A percentile compares a stretch with the other conserved stretches of the same genome.
These are phyloP conservation scores for Ara ararauna DNA, from an alignment of 2,797 vertebrate species.

Conservation along the genomic window DNA sequence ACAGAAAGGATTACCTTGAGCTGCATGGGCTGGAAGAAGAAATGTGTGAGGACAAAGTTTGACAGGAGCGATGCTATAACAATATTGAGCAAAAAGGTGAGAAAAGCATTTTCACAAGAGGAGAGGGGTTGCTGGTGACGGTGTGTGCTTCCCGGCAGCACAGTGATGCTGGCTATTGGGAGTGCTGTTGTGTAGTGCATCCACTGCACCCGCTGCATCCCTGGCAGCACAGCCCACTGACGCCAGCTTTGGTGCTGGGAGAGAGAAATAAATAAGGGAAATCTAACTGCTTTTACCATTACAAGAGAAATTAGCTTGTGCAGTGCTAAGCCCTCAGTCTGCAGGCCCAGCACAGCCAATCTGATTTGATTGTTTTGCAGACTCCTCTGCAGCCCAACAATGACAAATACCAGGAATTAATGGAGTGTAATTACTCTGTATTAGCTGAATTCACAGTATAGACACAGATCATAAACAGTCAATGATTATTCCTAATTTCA, in stretches of 20 bases:
- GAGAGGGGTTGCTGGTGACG: rapidly evolving
- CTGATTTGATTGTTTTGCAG: slow-evolving; percentile 44
- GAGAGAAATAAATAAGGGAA: not conserved
- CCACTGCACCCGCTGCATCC: not conserved
- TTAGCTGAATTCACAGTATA: slow-evolving; percentile 58
- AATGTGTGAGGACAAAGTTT: not conserved
- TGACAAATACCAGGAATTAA: slow-evolving; percentile 55
- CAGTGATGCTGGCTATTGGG: not conserved
- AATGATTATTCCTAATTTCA: slow-evolving; percentile 65
- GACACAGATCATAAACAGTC: slow-evolving; percentile 60
- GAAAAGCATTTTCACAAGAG: no score
- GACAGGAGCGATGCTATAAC: not conserved
- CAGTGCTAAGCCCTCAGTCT: not conserved
- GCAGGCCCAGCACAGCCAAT: slow-evolving; percentile 17
- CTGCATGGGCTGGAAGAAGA: not conserved
- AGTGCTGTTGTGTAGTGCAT: slow-evolving; percentile 71
- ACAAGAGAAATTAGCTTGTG: not conserved
- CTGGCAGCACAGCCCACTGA: not conserved
- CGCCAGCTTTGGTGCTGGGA: not conserved
- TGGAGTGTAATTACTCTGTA: slow-evolving; percentile 39
- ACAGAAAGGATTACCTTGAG: rapidly evolving
- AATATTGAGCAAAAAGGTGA: not conserved
- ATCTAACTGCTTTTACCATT: not conserved
- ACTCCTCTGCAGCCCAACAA: not conserved
- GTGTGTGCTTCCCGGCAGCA: rapidly evolving